Evolutionary conservation across 2,888 invertebrate genomes (phyloP).

Genomic region (Epirrhoe tristata): DNA sequence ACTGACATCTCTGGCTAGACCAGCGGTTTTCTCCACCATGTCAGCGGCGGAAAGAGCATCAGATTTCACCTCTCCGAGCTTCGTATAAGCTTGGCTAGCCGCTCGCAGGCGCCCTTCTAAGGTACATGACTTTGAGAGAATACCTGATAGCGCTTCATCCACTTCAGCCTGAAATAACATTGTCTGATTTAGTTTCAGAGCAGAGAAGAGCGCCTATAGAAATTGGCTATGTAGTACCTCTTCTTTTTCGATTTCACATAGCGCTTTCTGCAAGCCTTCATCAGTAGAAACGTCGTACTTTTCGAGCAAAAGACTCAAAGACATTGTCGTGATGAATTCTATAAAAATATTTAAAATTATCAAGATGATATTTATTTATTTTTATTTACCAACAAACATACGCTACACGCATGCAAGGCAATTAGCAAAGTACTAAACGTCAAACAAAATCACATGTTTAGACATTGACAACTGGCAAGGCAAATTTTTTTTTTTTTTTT

Average conservation of each 20-base stretch:
- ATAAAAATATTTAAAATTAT: background rate
- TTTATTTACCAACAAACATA: conserved; percentile 21
- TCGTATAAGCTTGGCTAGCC: conserved; percentile 92
- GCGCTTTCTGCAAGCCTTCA: conserved; percentile 84
- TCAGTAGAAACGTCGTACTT: conserved; percentile 83
- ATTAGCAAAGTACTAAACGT: background rate
- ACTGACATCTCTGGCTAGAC: conserved; percentile 96
- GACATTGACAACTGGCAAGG: background rate
- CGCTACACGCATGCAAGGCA: background rate
- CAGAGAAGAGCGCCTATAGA: background rate
- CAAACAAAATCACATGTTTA: background rate
- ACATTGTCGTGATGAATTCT: conserved; percentile 50
- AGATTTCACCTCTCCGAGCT: conserved; percentile 90
- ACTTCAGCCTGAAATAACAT: conserved; percentile 85
- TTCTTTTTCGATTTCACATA: conserved; percentile 84
- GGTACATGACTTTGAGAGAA: conserved; percentile 90
- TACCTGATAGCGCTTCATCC: conserved; percentile 88
- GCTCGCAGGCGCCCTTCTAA: conserved; percentile 92
- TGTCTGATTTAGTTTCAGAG: background rate
- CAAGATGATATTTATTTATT: background rate
- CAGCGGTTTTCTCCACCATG: conserved; percentile 95
- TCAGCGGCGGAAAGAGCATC: conserved; percentile 93
- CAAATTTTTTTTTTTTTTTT: too few relatives aligned
- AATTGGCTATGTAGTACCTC: conserved; percentile 68
- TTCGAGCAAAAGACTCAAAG: conserved; percentile 70